Conservation (phyloP, 2,797 vertebrate species). For the Peromyscus melanophrys region DNA sequence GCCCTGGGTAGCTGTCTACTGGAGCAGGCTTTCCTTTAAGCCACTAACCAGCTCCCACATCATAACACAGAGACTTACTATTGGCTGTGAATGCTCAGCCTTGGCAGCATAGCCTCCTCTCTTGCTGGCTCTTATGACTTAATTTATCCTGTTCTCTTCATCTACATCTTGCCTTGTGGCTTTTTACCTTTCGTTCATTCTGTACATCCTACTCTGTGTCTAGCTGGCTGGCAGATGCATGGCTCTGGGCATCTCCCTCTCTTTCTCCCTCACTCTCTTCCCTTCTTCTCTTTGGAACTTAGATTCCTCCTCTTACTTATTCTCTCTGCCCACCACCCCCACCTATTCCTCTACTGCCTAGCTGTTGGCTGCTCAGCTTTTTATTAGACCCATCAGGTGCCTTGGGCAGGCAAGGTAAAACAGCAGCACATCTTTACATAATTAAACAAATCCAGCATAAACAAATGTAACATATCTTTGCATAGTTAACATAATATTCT, state of each 20-base stretch:
- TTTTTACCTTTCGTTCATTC: neutral
- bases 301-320: neutral
- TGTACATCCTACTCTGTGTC: neutral
- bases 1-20: neutral
- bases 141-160: neutral
- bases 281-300: neutral
- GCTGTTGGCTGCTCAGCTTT: neutral
- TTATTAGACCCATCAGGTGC: neutral
- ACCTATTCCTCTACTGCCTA: neutral
- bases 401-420: too few relatives aligned
- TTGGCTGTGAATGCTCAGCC: neutral
- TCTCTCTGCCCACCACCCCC: neutral
- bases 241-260: neutral
- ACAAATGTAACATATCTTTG: neutral
- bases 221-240: neutral
- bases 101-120: neutral
- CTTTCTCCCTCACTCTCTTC: neutral
- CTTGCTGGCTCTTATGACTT: neutral
- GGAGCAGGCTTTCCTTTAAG: neutral
- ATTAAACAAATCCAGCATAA: too few relatives aligned
- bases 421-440: too few relatives aligned
- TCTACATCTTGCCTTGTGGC: neutral
- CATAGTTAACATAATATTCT: neutral
- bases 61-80: neutral
- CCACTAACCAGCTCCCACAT: neutral